Evolutionary conservation across 2,113 vertebrate species (phyloP).

Genomic region (Prunella himalayana): DNA sequence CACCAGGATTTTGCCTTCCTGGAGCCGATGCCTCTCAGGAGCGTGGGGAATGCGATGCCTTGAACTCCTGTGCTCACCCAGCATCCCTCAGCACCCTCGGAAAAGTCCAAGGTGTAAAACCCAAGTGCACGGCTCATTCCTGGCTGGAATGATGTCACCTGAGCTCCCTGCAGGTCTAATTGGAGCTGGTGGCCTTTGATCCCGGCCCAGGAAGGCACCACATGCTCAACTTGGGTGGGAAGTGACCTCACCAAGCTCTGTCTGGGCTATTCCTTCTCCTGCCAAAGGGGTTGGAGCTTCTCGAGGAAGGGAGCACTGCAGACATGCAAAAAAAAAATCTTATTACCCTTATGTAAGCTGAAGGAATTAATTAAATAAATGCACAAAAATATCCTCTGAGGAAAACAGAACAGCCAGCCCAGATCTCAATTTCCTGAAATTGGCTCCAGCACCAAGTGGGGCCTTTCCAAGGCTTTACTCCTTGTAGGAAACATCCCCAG

Average conservation of each 20-base stretch:
- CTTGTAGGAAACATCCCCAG: neutral
- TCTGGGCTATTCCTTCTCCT: neutral
- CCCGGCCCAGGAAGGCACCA: neutral
- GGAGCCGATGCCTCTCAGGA: neutral
- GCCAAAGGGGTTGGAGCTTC: neutral
- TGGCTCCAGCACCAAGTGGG: neutral
- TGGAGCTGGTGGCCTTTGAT: neutral
- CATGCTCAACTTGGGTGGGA: accelerated
- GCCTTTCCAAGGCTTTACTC: neutral
- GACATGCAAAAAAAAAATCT: neutral
- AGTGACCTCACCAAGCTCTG: neutral
- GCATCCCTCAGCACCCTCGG: neutral
- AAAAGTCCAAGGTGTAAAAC: neutral
- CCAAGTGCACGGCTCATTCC: accelerated
- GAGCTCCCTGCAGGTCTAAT: neutral
- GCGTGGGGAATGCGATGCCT: accelerated
- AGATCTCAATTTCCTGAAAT: slow-evolving; percentile 42
- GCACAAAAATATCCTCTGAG: slow-evolving; percentile 44
- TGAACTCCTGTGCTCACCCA: accelerated
- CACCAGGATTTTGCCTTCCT: neutral
- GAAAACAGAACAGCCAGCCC: neutral
- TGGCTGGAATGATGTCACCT: accelerated
- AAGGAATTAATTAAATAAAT: slow-evolving; percentile 60
- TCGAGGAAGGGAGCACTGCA: neutral
- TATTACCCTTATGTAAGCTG: slow-evolving; percentile 20